Evolutionary conservation across 2,113 vertebrate genomes (phyloP).

Genomic region (Laticauda colubrina): DNA sequence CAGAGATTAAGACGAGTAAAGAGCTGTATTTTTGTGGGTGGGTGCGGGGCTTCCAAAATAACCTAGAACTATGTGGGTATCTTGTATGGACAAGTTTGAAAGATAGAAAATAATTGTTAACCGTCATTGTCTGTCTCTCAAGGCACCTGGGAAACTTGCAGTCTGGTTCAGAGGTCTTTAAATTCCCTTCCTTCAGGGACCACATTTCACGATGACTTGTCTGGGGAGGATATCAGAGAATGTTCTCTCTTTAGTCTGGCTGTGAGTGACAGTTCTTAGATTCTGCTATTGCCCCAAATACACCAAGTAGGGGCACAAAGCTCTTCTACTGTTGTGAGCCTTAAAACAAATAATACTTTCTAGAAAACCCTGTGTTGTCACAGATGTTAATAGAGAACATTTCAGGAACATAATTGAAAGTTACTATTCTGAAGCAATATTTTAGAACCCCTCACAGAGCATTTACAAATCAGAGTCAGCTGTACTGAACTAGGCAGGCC

Average conservation of each 20-base stretch:
- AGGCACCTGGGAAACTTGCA: neutral
- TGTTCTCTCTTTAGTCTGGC: neutral
- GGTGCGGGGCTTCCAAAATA: slow-evolving; percentile 1
- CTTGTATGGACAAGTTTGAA: slow-evolving; percentile 5
- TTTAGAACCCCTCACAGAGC: neutral
- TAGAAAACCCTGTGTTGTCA: neutral
- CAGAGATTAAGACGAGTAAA: neutral
- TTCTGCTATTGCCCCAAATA: neutral
- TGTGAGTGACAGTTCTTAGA: neutral
- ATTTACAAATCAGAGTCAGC: neutral
- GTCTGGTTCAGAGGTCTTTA: neutral
- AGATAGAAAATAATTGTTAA: neutral
- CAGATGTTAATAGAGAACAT: neutral
- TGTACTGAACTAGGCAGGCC: neutral
- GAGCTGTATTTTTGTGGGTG: neutral
- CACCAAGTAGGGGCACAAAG: neutral
- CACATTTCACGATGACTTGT: neutral
- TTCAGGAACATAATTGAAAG: neutral
- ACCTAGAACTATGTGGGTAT: neutral
- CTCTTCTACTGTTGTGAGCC: neutral
- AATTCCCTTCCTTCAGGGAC: neutral
- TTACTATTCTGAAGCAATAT: neutral
- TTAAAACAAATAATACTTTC: neutral
- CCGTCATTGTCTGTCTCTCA: neutral
- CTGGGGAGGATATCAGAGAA: neutral